A percentile compares a stretch with the other conserved stretches of the same genome.
These are phyloP conservation scores for Anas acuta DNA, from an alignment of 2,797 vertebrate genomes.

Conservation along the genomic window DNA sequence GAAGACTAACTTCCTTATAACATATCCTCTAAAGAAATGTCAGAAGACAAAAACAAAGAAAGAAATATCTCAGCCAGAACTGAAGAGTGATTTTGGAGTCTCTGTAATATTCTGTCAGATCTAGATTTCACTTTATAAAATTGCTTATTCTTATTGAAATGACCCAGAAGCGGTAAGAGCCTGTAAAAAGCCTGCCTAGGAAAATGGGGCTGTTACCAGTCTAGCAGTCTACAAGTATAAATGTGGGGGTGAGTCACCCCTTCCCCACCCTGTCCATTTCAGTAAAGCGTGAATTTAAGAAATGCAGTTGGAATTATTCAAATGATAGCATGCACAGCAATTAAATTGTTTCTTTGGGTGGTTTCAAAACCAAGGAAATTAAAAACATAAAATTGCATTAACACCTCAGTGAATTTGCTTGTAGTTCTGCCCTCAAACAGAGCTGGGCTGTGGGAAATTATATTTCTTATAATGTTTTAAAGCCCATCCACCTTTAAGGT, in stretches of 20 bases:
- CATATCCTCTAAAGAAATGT: neutral
- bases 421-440: neutral
- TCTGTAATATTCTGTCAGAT: neutral
- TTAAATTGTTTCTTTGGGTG: constrained; percentile 27
- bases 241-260: neutral
- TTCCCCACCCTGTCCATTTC: neutral
- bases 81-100: neutral
- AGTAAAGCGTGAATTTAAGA: neutral
- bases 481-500: neutral
- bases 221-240: neutral
- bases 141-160: neutral
- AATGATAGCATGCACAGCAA: neutral
- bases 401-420: constrained; percentile 30
- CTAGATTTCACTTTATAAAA: neutral
- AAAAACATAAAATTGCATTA: constrained; percentile 33
- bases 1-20: neutral
- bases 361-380: constrained; percentile 30
- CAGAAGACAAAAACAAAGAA: neutral
- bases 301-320: neutral
- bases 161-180: neutral
- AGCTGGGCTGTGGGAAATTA: neutral
- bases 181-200: neutral
- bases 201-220: neutral
- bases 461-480: neutral
- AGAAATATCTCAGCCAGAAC: neutral